Base-by-base conservation (phyloP, 2,797 vertebrate species). In the Steatocranus sp. region DNA sequence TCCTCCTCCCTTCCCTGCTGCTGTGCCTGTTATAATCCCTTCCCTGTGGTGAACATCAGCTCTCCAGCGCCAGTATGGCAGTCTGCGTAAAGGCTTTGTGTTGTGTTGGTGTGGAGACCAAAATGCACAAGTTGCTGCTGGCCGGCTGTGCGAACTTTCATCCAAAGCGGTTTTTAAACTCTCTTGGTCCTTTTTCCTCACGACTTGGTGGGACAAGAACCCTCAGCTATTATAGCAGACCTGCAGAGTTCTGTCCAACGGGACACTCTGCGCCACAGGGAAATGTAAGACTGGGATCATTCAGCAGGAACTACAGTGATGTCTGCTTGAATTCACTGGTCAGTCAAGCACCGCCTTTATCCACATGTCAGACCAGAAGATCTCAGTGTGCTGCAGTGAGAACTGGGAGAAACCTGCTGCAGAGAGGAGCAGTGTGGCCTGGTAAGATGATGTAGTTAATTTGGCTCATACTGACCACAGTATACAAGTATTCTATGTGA, bases 401-500 rank as follows among this genome's bases (percentile, higher is more conserved):
- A 5, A 88, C 81, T 46, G 81, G 48, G 68, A 32, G 43, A 25
- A 80, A 70, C 11, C 79, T 92, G 75, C 84, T 92, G n/a, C 88
- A 38, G 36, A 80, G 73, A 84, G 38, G 27, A 23, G 34, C 87
- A 73, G 4, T 87, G 3, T 89, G 81, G 82, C 83, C 87, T 5
- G 92, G 95, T 95, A 79, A 90, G 25, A 23, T 11, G 10, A 46
- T 70, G 38, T 46, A 3, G 63, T 70, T 70, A 11, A 30, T 73
- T 30, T 30, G 68, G 25, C 25, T 73, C 25, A 12, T 49, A n/a
- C 17, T 48, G 17, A 48, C 7, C 17, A n/a, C 43, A 32, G 15
- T 73, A 11, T 8, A n/a, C 10, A 49, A 48, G 10, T 73, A 27
- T 73, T 73, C 25, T 0, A n/a, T 0, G 43, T 49, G 6, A 30